A percentile compares a stretch with the other conserved stretches of the same genome.
Conservation (phyloP, 2,113 vertebrate species). For the sheep (Ovis aries) region DNA sequence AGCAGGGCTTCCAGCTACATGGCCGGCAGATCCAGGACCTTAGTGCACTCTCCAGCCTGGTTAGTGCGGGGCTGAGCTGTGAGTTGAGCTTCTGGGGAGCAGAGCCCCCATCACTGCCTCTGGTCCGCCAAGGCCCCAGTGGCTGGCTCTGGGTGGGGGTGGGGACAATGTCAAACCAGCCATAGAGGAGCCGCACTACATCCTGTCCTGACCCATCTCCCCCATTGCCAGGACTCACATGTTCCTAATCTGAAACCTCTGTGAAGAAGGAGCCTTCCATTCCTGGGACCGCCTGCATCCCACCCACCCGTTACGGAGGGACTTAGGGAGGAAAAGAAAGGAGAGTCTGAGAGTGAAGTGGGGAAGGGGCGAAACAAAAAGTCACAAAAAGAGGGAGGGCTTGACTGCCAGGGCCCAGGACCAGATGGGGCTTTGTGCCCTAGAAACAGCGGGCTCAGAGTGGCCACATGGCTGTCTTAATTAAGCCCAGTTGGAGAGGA, state of each 20-base stretch:
- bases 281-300: neutral
- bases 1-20: no score
- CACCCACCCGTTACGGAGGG: neutral
- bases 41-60: neutral
- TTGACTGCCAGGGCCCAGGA: neutral
- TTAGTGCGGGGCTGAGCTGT: neutral
- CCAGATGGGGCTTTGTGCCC: neutral
- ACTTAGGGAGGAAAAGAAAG: neutral
- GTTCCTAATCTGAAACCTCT: neutral
- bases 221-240: neutral
- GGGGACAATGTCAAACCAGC: neutral
- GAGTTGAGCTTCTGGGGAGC: neutral
- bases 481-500: neutral
- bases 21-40: neutral
- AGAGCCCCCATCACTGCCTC: neutral
- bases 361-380: neutral
- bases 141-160: neutral
- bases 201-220: neutral
- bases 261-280: neutral
- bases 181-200: fast-evolving
- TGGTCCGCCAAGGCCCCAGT: neutral
- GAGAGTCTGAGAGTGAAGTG: neutral
- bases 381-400: neutral
- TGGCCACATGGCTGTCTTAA: neutral
- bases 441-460: neutral